Evolutionary conservation across 2,888 invertebrate genomes (phyloP), one percentile per base, ranked within the genome.

Genomic region (Pollenia angustigena): DNA sequence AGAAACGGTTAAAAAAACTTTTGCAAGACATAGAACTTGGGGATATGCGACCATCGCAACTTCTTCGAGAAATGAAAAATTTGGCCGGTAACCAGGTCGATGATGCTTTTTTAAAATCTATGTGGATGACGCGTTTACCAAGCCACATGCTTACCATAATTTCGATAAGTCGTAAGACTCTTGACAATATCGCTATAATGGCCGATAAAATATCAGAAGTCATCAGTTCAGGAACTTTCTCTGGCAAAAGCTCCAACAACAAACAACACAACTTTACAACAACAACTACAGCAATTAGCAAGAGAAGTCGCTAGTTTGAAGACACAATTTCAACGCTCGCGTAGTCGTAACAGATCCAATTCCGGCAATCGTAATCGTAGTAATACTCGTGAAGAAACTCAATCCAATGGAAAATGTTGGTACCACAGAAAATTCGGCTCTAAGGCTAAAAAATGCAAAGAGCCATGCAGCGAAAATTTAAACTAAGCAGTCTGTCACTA

Each of bases 111-210:
- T 56, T 90, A n/a, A 88, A 87, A 76, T 87, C 89, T 4, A 69
- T 90, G 23, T 90, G 88, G 89, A 64, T 90, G 42, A 88, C 88
- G 52, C 85, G 89, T n/a, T 79, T 90, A 50, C 89, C 89, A 40
- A 40, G 66, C 16, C 74, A 81, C 42, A 85, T 90, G 16, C 88
- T 87, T 11, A 52, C 76, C 10, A 86, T 90, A 12, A 88, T 90
- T 60, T 81, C 88, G 7, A 81, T 88, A 4, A 90, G 88, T 48
- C 79, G 76, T 10, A 85, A 85, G 40, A 71, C 85, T 7, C 58
- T 89, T 1, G 71, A 82, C 10, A 84, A 85, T 52, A 64, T 89
- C 46, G 82, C 87, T 10, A 54, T 69, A n/a, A 52, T 87, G 56
- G 86, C 88, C 14, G 88, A 89, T 58, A 87, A 87, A 82, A 86